Percentiles rank a stretch among this genome's conserved stretches.
Evolutionary conservation across 2,113 vertebrate genomes (phyloP).

Genomic region (Psophia crepitans): DNA sequence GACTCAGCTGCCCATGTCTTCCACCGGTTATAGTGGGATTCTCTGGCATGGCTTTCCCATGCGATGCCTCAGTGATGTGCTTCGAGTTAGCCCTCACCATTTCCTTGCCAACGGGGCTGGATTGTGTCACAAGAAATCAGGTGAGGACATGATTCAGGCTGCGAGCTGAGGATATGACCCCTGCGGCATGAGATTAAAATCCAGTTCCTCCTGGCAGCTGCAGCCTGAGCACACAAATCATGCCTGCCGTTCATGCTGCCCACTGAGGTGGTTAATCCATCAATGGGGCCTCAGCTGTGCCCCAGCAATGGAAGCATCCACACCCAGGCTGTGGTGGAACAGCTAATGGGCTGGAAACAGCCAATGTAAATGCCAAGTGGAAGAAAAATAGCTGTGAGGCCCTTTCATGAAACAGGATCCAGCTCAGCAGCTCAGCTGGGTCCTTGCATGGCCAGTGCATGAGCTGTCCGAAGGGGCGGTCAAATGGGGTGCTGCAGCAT

Average conservation of each 20-base stretch:
- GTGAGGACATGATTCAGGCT: background rate
- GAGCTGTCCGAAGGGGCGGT: background rate
- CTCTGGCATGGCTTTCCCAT: background rate
- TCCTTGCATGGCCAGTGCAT: rapidly evolving
- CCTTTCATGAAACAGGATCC: background rate
- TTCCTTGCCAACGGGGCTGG: background rate
- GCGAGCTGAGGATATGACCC: constrained; percentile 1
- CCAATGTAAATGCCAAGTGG: background rate
- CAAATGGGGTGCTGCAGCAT: background rate
- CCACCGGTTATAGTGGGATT: rapidly evolving
- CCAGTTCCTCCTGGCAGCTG: background rate
- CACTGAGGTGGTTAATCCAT: constrained; percentile 39
- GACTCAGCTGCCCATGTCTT: background rate
- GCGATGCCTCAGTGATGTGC: background rate
- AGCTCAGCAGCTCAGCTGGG: background rate
- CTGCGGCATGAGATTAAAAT: background rate
- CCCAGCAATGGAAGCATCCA: background rate
- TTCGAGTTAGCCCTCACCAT: background rate
- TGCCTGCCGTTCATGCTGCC: background rate
- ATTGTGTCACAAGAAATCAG: background rate
- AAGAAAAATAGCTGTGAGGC: background rate
- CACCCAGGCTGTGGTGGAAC: background rate
- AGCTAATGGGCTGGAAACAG: constrained; percentile 32
- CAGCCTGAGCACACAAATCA: background rate
- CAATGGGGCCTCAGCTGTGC: background rate